Conservation (phyloP, 2,888 invertebrate genomes). For the Cordylochernes scorpioides region DNA sequence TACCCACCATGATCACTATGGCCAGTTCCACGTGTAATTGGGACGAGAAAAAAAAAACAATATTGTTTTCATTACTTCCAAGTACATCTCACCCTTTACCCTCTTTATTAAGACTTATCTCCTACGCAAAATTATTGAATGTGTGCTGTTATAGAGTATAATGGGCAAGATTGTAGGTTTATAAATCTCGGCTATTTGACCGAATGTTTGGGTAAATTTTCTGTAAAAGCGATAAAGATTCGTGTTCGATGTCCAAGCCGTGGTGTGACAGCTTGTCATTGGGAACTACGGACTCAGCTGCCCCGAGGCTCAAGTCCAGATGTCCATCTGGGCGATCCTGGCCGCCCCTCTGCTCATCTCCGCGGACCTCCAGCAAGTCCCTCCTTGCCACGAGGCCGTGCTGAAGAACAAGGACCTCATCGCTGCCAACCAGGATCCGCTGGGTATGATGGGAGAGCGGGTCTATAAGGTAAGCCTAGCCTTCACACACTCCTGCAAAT, state of each 20-base stretch:
- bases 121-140: too few relatives aligned
- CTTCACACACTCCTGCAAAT: too few relatives aligned
- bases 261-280: constrained; percentile 44
- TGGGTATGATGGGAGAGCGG: constrained; percentile 69
- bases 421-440: constrained; percentile 67
- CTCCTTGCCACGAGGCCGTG: constrained; percentile 68
- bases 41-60: too few relatives aligned
- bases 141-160: too few relatives aligned
- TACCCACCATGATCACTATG: too few relatives aligned
- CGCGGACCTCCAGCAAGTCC: constrained; percentile 63
- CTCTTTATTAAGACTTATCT: too few relatives aligned
- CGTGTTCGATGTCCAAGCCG: constrained; percentile 1
- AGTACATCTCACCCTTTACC: too few relatives aligned
- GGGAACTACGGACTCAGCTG: constrained; percentile 81
- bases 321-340: constrained; percentile 84
- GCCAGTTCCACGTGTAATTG: too few relatives aligned
- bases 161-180: too few relatives aligned
- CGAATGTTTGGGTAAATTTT: background rate
- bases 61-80: too few relatives aligned
- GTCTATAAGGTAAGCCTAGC: too few relatives aligned
- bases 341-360: constrained; percentile 90
- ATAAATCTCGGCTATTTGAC: too few relatives aligned
- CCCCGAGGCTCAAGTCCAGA: constrained; percentile 80
- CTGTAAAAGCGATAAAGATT: background rate
- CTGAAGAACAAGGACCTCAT: constrained; percentile 73